Percentiles rank a stretch among this genome's conserved stretches.
Evolutionary conservation across 2,888 invertebrate genomes (phyloP).

Genomic region (Bellardia pandia): DNA sequence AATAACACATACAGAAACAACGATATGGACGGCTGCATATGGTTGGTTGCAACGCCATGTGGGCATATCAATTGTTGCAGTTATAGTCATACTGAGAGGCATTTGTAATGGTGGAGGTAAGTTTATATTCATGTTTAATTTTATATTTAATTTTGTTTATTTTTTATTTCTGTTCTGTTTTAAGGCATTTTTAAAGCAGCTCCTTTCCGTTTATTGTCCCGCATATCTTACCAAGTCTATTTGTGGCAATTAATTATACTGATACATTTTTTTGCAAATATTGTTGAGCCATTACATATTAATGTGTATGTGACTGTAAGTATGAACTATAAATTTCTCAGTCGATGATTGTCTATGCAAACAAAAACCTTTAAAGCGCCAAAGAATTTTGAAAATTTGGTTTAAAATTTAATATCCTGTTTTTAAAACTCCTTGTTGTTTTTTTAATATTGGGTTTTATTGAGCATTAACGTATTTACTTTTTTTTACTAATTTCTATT

Average conservation of each 20-base stretch:
- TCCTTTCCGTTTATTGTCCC: conserved; percentile 23
- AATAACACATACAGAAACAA: conserved; percentile 21
- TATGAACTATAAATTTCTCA: neutral
- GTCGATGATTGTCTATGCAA: too few species aligned
- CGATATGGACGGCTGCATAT: conserved; percentile 52
- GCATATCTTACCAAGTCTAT: conserved; percentile 60
- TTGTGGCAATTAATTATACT: conserved; percentile 42
- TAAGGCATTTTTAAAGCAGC: conserved; percentile 19
- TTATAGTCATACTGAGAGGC: conserved; percentile 43
- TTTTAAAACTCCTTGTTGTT: too few species aligned
- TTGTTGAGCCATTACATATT: neutral
- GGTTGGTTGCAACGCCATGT: conserved; percentile 54
- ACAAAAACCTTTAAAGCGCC: too few species aligned
- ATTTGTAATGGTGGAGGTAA: conserved; percentile 41
- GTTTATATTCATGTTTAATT: neutral
- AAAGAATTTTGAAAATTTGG: too few species aligned
- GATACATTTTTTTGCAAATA: neutral
- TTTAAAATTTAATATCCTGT: too few species aligned
- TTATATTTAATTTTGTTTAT: neutral
- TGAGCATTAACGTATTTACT: neutral
- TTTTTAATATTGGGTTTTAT: too few species aligned
- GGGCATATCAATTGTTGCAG: conserved; percentile 28
- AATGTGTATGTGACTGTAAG: conserved; percentile 7
- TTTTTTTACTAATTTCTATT: neutral
- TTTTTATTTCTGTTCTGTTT: neutral